Evolutionary conservation across 2,888 invertebrate species (phyloP), one percentile per base, ranked within the genome.

Genomic region (Drosophila neutralis): DNA sequence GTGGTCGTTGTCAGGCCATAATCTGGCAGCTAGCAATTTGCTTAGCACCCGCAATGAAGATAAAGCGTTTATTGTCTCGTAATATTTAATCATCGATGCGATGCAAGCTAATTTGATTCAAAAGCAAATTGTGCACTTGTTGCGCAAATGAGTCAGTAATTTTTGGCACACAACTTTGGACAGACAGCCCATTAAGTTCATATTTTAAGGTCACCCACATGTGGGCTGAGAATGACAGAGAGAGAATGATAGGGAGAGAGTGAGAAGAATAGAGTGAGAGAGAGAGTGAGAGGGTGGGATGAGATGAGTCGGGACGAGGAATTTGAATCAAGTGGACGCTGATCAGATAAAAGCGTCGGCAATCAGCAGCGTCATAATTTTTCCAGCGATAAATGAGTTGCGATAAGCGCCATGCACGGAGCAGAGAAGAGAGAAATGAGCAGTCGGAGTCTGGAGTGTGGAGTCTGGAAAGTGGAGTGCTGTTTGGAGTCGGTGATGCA

Each of bases 371-470:
- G 82, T 90, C 92, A 91, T 91, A 92, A 92, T 91, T 92, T 91
- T 90, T 81, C 77, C 80, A 85, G 88, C 91, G 91, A 91, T 92
- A 92, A 92, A 92, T 92, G 92, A 91, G 90, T 86, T 78, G 80
- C 89, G 92, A 92, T 92, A 92, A 90, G 80, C 66, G 54, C 73
- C 82, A 82, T 36, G 79, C 24, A 52, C 63, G 33, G 72, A 45
- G 60, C 3, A 45, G 54, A 73, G 67, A 60, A 48, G 15, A 56
- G 52, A 78, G 69, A 64, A 65, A 65, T 65, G 68, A 66, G 59
- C 36, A 60, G 33, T 49, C 58, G 24, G 29, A 27, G 21, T 33
- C 29, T 21, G 38, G 40, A 36, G 54, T 48, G 4, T 24, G 38
- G 33, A 29, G n/a, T 13, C 29, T 49, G 52, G 21, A 42, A 67